These are phyloP conservation scores for Takifugu rubripes DNA, from an alignment of 2,797 vertebrate species.

Conservation along the genomic window DNA sequence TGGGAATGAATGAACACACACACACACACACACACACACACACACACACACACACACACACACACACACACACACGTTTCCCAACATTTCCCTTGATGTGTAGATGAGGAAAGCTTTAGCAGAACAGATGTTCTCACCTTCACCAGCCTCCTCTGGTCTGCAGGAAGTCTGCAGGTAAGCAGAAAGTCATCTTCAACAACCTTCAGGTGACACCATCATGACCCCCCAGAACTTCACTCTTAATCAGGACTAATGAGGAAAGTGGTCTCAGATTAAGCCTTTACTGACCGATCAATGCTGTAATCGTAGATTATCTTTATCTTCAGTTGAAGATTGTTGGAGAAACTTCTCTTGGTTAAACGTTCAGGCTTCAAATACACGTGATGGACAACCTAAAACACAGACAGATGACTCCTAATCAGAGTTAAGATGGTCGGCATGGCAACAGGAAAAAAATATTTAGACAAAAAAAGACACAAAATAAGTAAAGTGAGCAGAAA, in stretches of 20 bases:
- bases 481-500: not conserved
- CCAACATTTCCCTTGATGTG: not conserved
- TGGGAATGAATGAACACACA: slow-evolving; percentile 40
- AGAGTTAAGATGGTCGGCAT: no score
- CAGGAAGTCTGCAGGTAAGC: slow-evolving; percentile 55
- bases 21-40: slow-evolving; percentile 2
- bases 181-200: not conserved
- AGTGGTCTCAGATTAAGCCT: no score
- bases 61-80: not conserved
- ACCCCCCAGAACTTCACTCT: not conserved
- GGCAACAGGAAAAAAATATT: no score
- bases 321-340: slow-evolving; percentile 80
- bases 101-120: not conserved
- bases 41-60: not conserved
- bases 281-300: slow-evolving; percentile 88
- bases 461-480: not conserved
- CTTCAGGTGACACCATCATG: not conserved
- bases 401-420: no score
- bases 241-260: no score
- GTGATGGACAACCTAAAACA: slow-evolving; percentile 80
- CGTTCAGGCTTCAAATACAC: slow-evolving; percentile 83
- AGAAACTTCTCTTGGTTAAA: slow-evolving; percentile 83
- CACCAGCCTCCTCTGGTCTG: slow-evolving; percentile 65
- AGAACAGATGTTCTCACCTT: slow-evolving; percentile 50
- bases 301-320: slow-evolving; percentile 88